phyloP scores from a whole-genome alignment of 2,888 invertebrate genomes.

The Colostygia pectinataria region DNA sequence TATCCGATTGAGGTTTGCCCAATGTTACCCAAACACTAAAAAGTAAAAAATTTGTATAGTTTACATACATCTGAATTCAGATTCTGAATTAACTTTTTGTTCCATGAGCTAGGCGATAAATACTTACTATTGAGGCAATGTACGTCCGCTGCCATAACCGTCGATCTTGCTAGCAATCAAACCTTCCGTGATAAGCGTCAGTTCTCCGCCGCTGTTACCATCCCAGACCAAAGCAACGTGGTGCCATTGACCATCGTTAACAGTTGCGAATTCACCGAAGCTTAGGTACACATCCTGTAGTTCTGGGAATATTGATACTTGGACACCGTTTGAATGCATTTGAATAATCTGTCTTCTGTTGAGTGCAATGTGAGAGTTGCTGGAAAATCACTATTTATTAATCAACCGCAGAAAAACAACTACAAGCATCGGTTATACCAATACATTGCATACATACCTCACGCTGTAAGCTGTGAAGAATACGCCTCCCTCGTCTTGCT shows the following conservation, averaged over 20 bases:
- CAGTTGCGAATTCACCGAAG: slow-evolving; percentile 95
- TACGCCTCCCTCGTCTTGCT: slow-evolving; percentile 94
- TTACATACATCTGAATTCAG: not conserved
- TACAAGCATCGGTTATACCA: too few species aligned
- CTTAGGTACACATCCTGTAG: slow-evolving; percentile 94
- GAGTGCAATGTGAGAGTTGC: slow-evolving; percentile 90
- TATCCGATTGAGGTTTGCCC: slow-evolving; percentile 93
- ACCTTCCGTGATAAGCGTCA: slow-evolving; percentile 97
- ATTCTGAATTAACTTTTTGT: not conserved
- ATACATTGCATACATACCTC: slow-evolving; percentile 85
- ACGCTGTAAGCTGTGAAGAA: slow-evolving; percentile 97
- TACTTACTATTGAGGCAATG: slow-evolving; percentile 91
- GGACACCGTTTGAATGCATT: slow-evolving; percentile 96
- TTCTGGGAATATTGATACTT: slow-evolving; percentile 94
- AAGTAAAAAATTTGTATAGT: slow-evolving; percentile 23
- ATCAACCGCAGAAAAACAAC: too few species aligned
- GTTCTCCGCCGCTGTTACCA: slow-evolving; percentile 91
- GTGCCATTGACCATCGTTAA: slow-evolving; percentile 98
- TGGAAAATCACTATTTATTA: too few species aligned
- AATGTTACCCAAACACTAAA: slow-evolving; percentile 95
- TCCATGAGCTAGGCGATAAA: not conserved
- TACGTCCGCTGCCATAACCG: slow-evolving; percentile 92
- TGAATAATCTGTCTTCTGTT: slow-evolving; percentile 92
- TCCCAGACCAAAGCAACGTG: slow-evolving; percentile 98
- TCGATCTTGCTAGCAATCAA: slow-evolving; percentile 96